These are phyloP conservation scores for Gila robusta DNA, from an alignment of 2,797 vertebrate genomes.

Conservation along the genomic window DNA sequence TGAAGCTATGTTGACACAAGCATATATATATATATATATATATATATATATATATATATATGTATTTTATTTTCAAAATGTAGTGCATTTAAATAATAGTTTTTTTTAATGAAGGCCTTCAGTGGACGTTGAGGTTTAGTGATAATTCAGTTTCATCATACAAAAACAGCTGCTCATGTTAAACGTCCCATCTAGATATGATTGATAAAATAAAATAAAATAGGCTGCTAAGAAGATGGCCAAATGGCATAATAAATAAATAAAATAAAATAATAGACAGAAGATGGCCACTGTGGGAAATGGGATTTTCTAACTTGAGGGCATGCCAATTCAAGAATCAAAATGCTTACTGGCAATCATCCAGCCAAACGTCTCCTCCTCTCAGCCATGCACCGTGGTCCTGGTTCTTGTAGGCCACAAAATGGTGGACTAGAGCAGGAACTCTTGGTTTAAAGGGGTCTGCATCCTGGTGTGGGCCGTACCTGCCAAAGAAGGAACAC, in stretches of 20 bases:
- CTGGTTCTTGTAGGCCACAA: conserved; percentile 97
- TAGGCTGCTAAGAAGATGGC: background rate
- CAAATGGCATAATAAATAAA: background rate
- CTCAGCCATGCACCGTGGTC: conserved; percentile 97
- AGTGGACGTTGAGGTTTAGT: background rate
- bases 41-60: background rate
- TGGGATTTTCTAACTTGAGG: background rate
- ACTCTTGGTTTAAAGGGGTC: conserved; percentile 94
- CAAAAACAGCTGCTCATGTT: background rate
- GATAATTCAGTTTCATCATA: background rate
- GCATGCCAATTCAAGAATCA: background rate
- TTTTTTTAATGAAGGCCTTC: background rate
- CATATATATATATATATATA: background rate
- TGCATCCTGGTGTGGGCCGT: conserved; percentile 92
- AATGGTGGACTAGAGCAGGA: conserved; percentile 90
- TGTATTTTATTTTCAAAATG: background rate
- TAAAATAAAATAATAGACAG: background rate
- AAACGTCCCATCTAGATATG: background rate
- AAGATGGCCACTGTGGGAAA: background rate
- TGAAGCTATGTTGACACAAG: background rate
- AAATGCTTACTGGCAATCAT: conserved; percentile 91
- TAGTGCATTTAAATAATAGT: background rate
- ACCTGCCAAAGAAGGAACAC: conserved; percentile 74
- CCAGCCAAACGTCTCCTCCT: conserved; percentile 96
- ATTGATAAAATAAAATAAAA: background rate